Conservation (phyloP, 1,140 invertebrate genomes). For the Drosophila asahinai region DNA sequence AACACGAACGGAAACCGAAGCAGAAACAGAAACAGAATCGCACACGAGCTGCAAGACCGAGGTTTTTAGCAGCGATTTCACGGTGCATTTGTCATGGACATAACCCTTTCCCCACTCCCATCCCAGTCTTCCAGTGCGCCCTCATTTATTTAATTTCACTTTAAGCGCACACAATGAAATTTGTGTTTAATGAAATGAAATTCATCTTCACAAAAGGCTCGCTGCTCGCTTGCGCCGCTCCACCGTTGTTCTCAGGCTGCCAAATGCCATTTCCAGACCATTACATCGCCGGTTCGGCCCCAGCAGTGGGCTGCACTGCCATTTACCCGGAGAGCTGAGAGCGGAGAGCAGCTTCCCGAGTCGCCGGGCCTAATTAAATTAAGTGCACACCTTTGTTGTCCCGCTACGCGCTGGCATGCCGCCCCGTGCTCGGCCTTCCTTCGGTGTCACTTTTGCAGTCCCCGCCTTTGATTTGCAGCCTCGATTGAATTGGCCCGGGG, state of each 20-base stretch:
- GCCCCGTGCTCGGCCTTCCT: constrained; percentile 1
- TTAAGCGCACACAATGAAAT: constrained; percentile 73
- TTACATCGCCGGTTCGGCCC: constrained; percentile 56
- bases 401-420: constrained; percentile 60
- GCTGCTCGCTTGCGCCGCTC: constrained; percentile 6
- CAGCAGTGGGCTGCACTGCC: constrained; percentile 8
- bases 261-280: constrained; percentile 79
- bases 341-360: constrained; percentile 7
- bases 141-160: constrained; percentile 78
- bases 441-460: constrained; percentile 12
- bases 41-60: constrained; percentile 11
- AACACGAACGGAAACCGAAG: constrained; percentile 40
- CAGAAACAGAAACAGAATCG: constrained; percentile 14
- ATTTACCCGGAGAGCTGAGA: constrained; percentile 5
- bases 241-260: constrained; percentile 33
- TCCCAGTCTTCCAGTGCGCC: neutral
- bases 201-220: constrained; percentile 66
- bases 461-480: constrained; percentile 33
- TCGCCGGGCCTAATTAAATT: constrained; percentile 72
- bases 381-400: constrained; percentile 77
- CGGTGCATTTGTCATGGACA: constrained; percentile 69
- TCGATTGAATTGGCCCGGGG: constrained; percentile 41
- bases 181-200: constrained; percentile 80
- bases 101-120: constrained; percentile 3
- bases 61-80: constrained; percentile 68